Evolutionary conservation across 2,113 vertebrate genomes (phyloP), one percentile per base, ranked within the genome.

Genomic region (Leucoraja erinaceus): DNA sequence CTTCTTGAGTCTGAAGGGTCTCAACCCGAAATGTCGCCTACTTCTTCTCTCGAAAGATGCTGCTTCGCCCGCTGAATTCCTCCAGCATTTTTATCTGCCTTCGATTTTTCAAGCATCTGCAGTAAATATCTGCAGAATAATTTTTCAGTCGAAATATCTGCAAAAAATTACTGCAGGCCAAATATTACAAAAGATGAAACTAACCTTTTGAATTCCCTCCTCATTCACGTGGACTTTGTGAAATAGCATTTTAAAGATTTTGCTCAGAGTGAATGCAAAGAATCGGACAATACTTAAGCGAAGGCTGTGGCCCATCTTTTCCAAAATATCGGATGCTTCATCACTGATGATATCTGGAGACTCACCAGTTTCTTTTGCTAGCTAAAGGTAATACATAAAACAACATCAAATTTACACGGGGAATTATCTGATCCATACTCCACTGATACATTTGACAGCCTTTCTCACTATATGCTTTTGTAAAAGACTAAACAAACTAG

Each of bases 131-230:
- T 38, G 33, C 5, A 25, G 11, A 66, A 66, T 68, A 3, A 90
- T 33, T 33, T 90, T 68, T 38, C 63, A 33, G 86, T 38, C 33
- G 2, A 83, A 83, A 4, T 31, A 14, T 47, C 3, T 70, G 68
- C 88, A 47, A 10, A 38, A 63, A 9, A 25, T 47, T 47, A 38
- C 16, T 70, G 63, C 10, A 88, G 6, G 7, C 4, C 18, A 68
- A 59, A 72, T 47, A 54, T 70, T 20, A 91, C 25, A 77, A 78
- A 93, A 59, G 38, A 54, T 28, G 7, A 66, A 70, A 75, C 98
- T 98, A 94, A 99, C 99, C 95, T 98, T 98, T 95, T 99, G 98
- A 94, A 99, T 96, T 93, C 99, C 99, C 93, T 99, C 99, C 94
- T 99, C 98, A 79, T 99, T 99, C 75, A 99, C 97, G 92, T 96